These are phyloP conservation scores for Zeus faber DNA, from an alignment of 2,113 vertebrate species.

Conservation along the genomic window DNA sequence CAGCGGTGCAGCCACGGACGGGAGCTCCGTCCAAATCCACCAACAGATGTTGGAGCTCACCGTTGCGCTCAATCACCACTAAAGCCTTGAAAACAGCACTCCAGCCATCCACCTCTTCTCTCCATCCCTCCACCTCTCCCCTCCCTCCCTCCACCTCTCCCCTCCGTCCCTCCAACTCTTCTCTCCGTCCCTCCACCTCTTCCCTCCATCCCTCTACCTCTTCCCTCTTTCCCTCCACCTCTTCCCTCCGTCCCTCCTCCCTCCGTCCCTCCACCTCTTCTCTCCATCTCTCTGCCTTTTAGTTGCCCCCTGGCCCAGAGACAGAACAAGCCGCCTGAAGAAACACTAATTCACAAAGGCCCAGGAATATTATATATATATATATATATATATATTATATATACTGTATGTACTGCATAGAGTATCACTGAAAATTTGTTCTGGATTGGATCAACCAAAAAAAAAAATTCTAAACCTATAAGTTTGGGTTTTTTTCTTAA, in stretches of 20 bases:
- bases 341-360: too few relatives aligned
- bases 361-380: too few relatives aligned
- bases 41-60: slow-evolving; percentile 64
- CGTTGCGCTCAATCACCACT: slow-evolving; percentile 55
- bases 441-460: too few relatives aligned
- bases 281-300: slow-evolving; percentile 8
- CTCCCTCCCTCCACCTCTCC: neutral
- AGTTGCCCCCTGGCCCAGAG: slow-evolving; percentile 6
- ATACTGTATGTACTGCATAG: too few relatives aligned
- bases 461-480: too few relatives aligned
- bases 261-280: neutral
- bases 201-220: neutral
- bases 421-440: too few relatives aligned
- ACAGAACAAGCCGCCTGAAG: too few relatives aligned
- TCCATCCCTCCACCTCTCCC: slow-evolving; percentile 4
- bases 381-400: too few relatives aligned
- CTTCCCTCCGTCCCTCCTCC: slow-evolving; percentile 5
- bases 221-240: neutral
- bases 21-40: slow-evolving; percentile 55
- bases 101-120: too few relatives aligned
- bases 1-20: slow-evolving; percentile 11
- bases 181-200: slow-evolving; percentile 6
- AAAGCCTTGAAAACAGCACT: slow-evolving; percentile 45
- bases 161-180: neutral
- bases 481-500: too few relatives aligned